phyloP scores from a whole-genome alignment of 2,113 vertebrate species.

The Cavia aperea region DNA sequence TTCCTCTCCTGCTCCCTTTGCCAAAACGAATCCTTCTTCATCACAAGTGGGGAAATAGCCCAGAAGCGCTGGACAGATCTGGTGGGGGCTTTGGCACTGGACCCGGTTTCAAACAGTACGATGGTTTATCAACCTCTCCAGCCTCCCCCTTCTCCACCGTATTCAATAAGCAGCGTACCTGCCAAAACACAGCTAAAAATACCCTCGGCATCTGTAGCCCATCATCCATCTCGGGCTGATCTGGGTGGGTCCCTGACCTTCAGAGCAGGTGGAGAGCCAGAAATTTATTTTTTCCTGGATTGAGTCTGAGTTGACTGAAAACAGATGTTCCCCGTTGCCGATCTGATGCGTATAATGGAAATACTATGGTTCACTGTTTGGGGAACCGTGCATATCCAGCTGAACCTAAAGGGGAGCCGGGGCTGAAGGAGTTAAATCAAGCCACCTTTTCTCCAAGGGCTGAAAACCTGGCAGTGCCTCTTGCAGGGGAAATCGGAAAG shows the following conservation, averaged over 20 bases:
- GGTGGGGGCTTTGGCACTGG: not conserved
- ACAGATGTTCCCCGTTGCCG: slow-evolving; percentile 56
- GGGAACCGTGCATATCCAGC: not conserved
- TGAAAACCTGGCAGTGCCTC: slow-evolving; percentile 57
- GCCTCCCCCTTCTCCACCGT: not conserved
- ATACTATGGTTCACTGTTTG: not conserved
- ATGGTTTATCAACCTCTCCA: slow-evolving; percentile 17
- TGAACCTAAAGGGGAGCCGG: fast-evolving
- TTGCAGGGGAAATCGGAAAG: slow-evolving; percentile 51
- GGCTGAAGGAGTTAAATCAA: slow-evolving; percentile 72
- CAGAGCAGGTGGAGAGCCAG: slow-evolving; percentile 69
- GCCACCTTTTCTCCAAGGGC: not conserved
- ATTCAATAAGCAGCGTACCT: slow-evolving; percentile 53
- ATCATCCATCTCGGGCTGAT: slow-evolving; percentile 59
- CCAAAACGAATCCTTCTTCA: slow-evolving; percentile 21
- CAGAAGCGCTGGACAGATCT: not conserved
- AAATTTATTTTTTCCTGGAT: slow-evolving; percentile 61
- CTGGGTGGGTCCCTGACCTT: slow-evolving; percentile 63
- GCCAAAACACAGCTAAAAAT: slow-evolving; percentile 68
- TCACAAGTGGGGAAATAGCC: not conserved
- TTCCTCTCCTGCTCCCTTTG: not conserved
- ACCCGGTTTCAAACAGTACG: not conserved
- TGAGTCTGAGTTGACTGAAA: slow-evolving; percentile 61
- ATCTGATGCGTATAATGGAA: slow-evolving; percentile 34
- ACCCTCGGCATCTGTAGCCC: slow-evolving; percentile 56